Evolutionary conservation across 2,797 vertebrate genomes (phyloP), one percentile per base, ranked within the genome.

Genomic region (Lacerta viridis): DNA sequence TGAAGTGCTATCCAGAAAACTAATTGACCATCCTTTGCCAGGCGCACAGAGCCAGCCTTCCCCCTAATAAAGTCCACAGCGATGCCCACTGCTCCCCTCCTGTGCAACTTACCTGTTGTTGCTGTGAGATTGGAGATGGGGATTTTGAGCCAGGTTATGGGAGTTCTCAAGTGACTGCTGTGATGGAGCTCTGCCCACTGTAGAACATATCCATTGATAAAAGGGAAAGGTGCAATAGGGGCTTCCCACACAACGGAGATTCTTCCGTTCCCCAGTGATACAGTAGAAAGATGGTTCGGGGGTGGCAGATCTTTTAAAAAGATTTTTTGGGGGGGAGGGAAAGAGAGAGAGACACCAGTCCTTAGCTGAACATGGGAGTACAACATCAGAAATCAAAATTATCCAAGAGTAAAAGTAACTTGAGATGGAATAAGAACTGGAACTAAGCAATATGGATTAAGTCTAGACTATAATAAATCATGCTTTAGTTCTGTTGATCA

Each of bases 201-300:
- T 85, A 99, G 96, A 77, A 99, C 86, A 0, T 98, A 98, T 0
- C 97, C 96, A 3, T 36, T 90, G 17, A 97, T 0, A 1, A 88
- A 2, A 0, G 50, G 0, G 0, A 15, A 2, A 0, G 89, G 4
- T 36, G 39, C 69, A 2, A 0, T 3, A 0, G 96, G 94, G 6
- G 92, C 94, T 3, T 81, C 91, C 99, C 99, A 99, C 86, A 50
- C 97, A 96, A 99, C 95, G 90, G 96, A 7, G 90, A 98, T 94
- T 86, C 83, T 96, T 88, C 91, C 29, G 15, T 93, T 90, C 1
- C 83, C 93, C 84, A 64, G 1, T 1, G 74, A 77, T 7, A 25
- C 1, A 1, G 89, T 93, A 1, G 92, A 92, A 23, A 97, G 90
- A 0, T 90, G 84, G 27, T 0, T 76, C 9, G 97, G 97, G 84